phyloP scores from a whole-genome alignment of 2,888 invertebrate species.

The Pheosia tremula region DNA sequence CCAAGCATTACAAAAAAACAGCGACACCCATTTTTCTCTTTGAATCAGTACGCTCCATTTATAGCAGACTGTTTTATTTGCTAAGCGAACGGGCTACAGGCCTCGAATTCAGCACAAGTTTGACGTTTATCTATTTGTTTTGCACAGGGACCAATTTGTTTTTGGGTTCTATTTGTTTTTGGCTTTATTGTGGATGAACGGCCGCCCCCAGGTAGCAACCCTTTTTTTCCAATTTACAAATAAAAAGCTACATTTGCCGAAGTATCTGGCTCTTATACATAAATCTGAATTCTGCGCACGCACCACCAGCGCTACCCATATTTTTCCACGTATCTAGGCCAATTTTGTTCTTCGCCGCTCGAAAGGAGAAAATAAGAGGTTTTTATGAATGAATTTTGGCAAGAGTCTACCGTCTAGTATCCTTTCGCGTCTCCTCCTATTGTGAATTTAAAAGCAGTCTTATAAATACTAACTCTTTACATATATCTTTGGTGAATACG shows the following conservation, averaged over 20 bases:
- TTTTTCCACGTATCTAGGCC: constrained; percentile 29
- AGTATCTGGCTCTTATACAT: constrained; percentile 36
- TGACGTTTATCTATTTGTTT: constrained; percentile 42
- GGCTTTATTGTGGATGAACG: constrained; percentile 44
- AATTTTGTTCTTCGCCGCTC: constrained; percentile 23
- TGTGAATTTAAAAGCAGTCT: constrained; percentile 14
- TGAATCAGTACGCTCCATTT: neutral
- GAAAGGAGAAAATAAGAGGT: constrained; percentile 19
- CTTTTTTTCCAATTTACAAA: constrained; percentile 52
- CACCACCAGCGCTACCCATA: constrained; percentile 29
- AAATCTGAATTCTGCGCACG: constrained; percentile 43
- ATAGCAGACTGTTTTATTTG: constrained; percentile 11
- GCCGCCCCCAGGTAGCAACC: constrained; percentile 46
- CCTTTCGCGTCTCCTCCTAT: constrained; percentile 3
- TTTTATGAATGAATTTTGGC: constrained; percentile 25
- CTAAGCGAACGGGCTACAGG: constrained; percentile 1
- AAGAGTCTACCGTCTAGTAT: constrained; percentile 9
- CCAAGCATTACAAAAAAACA: no score
- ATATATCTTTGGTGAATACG: constrained; percentile 8
- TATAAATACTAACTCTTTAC: constrained; percentile 8
- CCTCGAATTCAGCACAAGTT: constrained; percentile 21
- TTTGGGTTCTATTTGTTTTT: constrained; percentile 20
- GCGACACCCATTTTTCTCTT: neutral
- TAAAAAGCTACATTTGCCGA: constrained; percentile 48
- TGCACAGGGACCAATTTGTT: constrained; percentile 42